phyloP scores from a whole-genome alignment of 2,797 vertebrate species.

The Poecilia picta region DNA sequence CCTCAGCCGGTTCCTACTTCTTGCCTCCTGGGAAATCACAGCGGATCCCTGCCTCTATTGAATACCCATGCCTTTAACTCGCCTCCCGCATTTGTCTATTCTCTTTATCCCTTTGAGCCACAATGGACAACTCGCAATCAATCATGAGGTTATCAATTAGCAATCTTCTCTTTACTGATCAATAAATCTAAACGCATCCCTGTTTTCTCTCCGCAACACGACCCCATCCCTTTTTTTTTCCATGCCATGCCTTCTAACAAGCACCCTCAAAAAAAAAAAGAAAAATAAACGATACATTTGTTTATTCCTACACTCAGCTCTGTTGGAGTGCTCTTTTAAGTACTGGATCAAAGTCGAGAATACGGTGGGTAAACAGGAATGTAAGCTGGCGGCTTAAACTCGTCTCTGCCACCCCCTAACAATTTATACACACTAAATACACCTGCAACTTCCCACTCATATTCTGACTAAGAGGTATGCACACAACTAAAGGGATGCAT shows the following conservation, averaged over 20 bases:
- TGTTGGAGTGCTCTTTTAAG: slow-evolving; percentile 26
- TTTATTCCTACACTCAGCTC: slow-evolving; percentile 20
- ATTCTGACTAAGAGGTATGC: slow-evolving; percentile 59
- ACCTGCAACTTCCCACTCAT: slow-evolving; percentile 54
- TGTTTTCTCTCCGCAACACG: background rate
- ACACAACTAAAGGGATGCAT: slow-evolving; percentile 23
- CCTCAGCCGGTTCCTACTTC: slow-evolving; percentile 45
- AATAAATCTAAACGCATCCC: background rate
- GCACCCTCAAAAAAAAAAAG: background rate
- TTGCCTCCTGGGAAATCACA: slow-evolving; percentile 69
- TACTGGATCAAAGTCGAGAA: slow-evolving; percentile 57
- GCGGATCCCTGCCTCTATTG: slow-evolving; percentile 60
- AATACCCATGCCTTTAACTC: slow-evolving; percentile 36
- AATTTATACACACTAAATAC: slow-evolving; percentile 47
- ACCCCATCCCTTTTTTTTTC: background rate
- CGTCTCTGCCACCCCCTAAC: slow-evolving; percentile 36
- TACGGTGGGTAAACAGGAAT: slow-evolving; percentile 46
- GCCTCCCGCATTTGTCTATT: slow-evolving; percentile 39
- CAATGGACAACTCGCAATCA: slow-evolving; percentile 41
- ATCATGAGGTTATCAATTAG: slow-evolving; percentile 50
- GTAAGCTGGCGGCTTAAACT: slow-evolving; percentile 46
- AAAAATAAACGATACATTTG: slow-evolving; percentile 3
- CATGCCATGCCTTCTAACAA: background rate
- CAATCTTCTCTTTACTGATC: background rate
- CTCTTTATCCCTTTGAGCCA: slow-evolving; percentile 38